Conservation (phyloP, 2,888 invertebrate species). For the Agonopterix heracliana region DNA sequence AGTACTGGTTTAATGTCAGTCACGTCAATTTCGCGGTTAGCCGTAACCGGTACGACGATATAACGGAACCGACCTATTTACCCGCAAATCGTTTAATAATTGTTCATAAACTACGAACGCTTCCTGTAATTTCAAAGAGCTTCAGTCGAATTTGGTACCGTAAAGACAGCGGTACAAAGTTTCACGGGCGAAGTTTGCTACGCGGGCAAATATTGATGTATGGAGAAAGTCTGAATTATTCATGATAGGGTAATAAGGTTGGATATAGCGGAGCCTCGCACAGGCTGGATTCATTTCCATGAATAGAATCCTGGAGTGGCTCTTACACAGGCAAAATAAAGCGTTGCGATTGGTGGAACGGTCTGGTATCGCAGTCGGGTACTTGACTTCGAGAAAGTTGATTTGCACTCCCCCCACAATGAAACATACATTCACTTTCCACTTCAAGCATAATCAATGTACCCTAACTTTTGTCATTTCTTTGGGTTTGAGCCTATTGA, state of each 20-base stretch:
- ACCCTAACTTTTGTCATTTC: conserved; percentile 1
- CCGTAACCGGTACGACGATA: conserved; percentile 53
- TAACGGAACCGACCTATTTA: conserved; percentile 22
- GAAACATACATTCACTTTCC: conserved; percentile 32
- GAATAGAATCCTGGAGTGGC: conserved; percentile 32
- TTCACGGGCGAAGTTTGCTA: neutral
- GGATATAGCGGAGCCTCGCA: conserved; percentile 34
- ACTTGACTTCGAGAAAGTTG: conserved; percentile 58
- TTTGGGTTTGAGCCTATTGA: neutral
- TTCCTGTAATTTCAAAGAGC: conserved; percentile 14
- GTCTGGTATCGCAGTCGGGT: conserved; percentile 23
- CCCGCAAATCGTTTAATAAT: conserved; percentile 36
- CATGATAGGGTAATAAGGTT: conserved; percentile 41
- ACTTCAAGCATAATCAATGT: conserved; percentile 8
- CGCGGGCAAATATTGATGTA: conserved; percentile 5
- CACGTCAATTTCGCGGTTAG: conserved; percentile 50
- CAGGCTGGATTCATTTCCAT: conserved; percentile 34
- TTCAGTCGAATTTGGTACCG: neutral
- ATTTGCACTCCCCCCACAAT: conserved; percentile 38
- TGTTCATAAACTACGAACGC: conserved; percentile 26
- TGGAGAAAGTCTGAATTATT: conserved; percentile 39
- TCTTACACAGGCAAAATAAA: conserved; percentile 23
- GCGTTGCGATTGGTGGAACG: conserved; percentile 31
- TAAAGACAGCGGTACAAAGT: neutral
- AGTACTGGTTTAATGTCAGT: conserved; percentile 42